phyloP scores from a whole-genome alignment of 2,113 vertebrate species.

The Garra rufa region DNA sequence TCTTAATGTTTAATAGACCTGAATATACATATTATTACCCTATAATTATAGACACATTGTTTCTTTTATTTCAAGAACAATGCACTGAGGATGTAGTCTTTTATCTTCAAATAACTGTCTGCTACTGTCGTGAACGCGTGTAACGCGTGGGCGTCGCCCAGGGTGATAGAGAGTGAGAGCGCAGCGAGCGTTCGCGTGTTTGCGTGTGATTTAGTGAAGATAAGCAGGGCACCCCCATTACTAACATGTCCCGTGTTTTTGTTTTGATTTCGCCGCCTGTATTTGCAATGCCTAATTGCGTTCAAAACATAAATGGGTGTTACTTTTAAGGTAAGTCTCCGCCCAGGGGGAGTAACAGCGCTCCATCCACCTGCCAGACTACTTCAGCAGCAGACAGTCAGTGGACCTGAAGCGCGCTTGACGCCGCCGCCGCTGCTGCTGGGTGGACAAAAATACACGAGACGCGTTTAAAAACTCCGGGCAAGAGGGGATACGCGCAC shows the following conservation, averaged over 20 bases:
- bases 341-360: slow-evolving; percentile 74
- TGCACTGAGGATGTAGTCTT: not conserved
- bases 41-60: not conserved
- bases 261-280: slow-evolving; percentile 12
- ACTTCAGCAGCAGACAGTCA: slow-evolving; percentile 56
- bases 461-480: slow-evolving; percentile 11
- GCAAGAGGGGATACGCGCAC: not conserved
- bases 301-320: slow-evolving; percentile 35
- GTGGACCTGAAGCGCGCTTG: slow-evolving; percentile 35
- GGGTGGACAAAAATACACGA: slow-evolving; percentile 17
- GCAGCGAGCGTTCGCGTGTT: not conserved
- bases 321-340: slow-evolving; percentile 73
- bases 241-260: not conserved
- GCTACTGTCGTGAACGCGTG: not conserved
- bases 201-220: slow-evolving; percentile 12
- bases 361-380: slow-evolving; percentile 79
- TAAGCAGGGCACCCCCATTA: not conserved
- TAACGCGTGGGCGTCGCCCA: slow-evolving; percentile 28
- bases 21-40: not conserved
- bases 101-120: not conserved
- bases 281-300: slow-evolving; percentile 27
- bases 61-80: slow-evolving; percentile 1
- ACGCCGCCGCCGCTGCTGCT: not conserved
- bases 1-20: not conserved
- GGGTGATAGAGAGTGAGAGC: not conserved